Percentiles rank a stretch among this genome's conserved stretches.
phyloP scores from a whole-genome alignment of 92 coral and sea anemone species.

The Plumapathes pennacea region DNA sequence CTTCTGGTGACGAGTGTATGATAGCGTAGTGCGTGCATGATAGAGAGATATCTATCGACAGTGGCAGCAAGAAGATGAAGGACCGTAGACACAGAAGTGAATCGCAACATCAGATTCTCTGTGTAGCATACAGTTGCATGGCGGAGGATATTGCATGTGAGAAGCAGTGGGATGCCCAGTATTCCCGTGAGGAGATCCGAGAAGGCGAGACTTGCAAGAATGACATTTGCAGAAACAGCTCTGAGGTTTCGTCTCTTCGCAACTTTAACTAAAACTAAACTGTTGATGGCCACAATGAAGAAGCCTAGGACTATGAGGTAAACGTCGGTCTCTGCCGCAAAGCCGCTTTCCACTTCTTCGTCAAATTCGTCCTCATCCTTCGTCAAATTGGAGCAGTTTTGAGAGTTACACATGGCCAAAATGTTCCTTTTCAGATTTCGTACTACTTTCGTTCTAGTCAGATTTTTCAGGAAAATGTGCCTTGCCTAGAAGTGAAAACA shows the following conservation, averaged over 20 bases:
- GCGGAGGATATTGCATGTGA: conserved; percentile 53
- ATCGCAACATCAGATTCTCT: conserved; percentile 36
- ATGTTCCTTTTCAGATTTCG: no score
- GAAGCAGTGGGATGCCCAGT: conserved; percentile 49
- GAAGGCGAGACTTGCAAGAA: conserved; percentile 65
- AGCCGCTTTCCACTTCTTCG: conserved; percentile 15
- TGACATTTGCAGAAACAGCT: conserved; percentile 60
- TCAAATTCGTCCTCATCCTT: not conserved
- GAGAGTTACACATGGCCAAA: no score
- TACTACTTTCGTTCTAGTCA: no score
- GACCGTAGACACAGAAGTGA: conserved; percentile 66
- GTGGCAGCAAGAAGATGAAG: conserved; percentile 69
- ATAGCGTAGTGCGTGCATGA: conserved; percentile 66
- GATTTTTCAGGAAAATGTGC: no score
- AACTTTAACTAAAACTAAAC: conserved; percentile 52
- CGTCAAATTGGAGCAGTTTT: conserved; percentile 9
- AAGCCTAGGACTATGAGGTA: conserved; percentile 56
- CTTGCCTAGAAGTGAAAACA: no score
- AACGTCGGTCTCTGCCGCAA: conserved; percentile 18
- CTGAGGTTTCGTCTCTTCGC: conserved; percentile 35
- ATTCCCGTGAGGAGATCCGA: conserved; percentile 72
- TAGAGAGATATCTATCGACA: conserved; percentile 75
- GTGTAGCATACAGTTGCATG: conserved; percentile 18
- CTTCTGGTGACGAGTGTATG: conserved; percentile 56
- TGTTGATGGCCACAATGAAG: conserved; percentile 48